A percentile compares a stretch with the other conserved stretches of the same genome.
These are phyloP conservation scores for Megaceryle torquata DNA, from an alignment of 2,113 vertebrate species.

Conservation along the genomic window DNA sequence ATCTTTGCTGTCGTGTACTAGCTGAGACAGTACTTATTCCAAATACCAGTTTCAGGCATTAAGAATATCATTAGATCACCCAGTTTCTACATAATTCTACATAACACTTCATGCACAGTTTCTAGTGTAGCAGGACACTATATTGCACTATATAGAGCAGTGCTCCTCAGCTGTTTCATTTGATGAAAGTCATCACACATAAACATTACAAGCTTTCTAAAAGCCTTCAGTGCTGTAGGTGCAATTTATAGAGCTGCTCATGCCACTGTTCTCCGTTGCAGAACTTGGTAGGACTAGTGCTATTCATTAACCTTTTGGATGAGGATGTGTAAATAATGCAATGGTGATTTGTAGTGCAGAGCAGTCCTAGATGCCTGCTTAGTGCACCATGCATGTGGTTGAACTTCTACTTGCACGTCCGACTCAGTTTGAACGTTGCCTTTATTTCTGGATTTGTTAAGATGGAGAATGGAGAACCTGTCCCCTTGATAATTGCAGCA, in stretches of 20 bases:
- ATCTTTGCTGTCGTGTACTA: neutral
- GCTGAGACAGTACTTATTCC: neutral
- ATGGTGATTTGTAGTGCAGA: neutral
- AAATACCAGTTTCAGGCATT: neutral
- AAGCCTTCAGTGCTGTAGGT: neutral
- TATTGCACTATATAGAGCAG: neutral
- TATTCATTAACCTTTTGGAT: neutral
- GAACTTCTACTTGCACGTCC: neutral
- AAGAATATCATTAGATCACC: neutral
- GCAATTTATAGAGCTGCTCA: neutral
- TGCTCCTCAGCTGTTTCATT: neutral
- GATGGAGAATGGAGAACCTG: constrained; percentile 83
- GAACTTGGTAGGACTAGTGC: neutral
- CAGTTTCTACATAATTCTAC: neutral
- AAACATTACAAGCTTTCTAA: neutral
- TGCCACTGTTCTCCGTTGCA: neutral
- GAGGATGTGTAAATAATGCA: neutral
- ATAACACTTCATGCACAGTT: neutral
- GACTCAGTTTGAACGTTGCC: neutral
- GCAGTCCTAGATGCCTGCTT: neutral
- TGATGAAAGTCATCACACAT: neutral
- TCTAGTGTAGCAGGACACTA: neutral
- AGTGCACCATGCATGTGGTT: neutral
- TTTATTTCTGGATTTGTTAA: constrained; percentile 64
- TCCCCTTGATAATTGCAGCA: constrained; percentile 91